Conservation (phyloP, 2,888 invertebrate species). For the Poecilus cupreus region DNA sequence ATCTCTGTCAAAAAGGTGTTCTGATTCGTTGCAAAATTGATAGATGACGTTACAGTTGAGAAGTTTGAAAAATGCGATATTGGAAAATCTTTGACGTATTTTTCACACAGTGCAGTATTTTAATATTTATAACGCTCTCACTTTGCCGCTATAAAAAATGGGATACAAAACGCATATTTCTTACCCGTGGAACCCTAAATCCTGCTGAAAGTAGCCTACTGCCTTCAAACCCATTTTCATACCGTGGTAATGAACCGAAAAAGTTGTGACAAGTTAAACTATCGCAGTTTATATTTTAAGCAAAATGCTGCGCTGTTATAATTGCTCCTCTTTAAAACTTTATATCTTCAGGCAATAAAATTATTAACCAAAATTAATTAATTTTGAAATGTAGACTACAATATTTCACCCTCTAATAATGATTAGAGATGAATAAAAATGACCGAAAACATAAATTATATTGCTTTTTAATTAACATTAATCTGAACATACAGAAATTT, state of each 20-base stretch:
- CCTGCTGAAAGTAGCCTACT: not conserved
- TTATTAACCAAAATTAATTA: not conserved
- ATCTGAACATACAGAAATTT: not conserved
- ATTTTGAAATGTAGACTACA: not conserved
- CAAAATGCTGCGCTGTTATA: too few relatives aligned
- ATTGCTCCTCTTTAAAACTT: too few relatives aligned
- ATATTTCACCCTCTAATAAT: not conserved
- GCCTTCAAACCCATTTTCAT: not conserved
- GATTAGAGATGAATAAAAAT: not conserved
- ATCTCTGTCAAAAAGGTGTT: constrained; percentile 59
- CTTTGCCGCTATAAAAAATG: constrained; percentile 35
- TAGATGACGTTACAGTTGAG: constrained; percentile 59
- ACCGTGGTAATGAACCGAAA: not conserved
- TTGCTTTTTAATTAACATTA: not conserved
- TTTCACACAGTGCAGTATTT: constrained; percentile 45
- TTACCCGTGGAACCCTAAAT: not conserved
- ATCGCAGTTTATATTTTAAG: too few relatives aligned
- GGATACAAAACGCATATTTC: constrained; percentile 34
- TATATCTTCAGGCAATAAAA: not conserved
- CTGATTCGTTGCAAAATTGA: constrained; percentile 59
- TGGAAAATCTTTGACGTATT: constrained; percentile 57
- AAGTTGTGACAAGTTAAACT: too few relatives aligned
- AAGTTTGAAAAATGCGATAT: constrained; percentile 59
- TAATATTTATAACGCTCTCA: constrained; percentile 55
- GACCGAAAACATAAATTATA: not conserved